Conservation (phyloP, 2,888 invertebrate genomes). For the Dicyrtomina minuta region DNA sequence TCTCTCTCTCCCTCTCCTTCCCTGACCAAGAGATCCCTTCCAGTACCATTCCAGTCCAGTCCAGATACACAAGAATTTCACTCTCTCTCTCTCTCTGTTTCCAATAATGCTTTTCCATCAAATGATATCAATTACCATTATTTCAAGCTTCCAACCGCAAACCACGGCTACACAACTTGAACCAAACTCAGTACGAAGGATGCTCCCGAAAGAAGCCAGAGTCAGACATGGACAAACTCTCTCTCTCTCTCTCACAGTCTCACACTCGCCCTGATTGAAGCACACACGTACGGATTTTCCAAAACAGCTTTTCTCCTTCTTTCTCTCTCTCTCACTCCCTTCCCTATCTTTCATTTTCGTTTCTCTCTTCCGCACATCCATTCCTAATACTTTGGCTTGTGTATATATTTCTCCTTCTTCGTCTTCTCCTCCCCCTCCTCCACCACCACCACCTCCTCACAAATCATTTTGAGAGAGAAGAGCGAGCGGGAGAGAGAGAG, state of each 20-base stretch:
- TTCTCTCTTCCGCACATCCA: slow-evolving; percentile 1
- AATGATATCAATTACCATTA: slow-evolving; percentile 29
- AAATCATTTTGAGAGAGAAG: slow-evolving; percentile 14
- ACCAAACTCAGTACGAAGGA: too few species aligned
- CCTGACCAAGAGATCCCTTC: slow-evolving; percentile 1
- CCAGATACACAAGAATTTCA: slow-evolving; percentile 26
- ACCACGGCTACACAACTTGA: too few species aligned
- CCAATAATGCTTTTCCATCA: slow-evolving; percentile 29
- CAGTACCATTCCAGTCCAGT: too few species aligned
- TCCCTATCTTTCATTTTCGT: too few species aligned
- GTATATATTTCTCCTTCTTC: neutral
- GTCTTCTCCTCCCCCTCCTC: neutral
- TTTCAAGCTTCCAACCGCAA: slow-evolving; percentile 6
- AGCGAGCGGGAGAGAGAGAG: too few species aligned
- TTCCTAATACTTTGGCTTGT: neutral
- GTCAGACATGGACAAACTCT: neutral
- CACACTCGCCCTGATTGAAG: neutral
- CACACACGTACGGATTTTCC: neutral
- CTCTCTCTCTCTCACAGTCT: neutral
- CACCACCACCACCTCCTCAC: slow-evolving; percentile 13
- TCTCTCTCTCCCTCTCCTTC: neutral
- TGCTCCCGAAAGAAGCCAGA: neutral
- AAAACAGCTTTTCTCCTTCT: neutral
- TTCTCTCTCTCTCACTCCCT: neutral
- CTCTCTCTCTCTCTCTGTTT: slow-evolving; percentile 18